Percentiles rank a stretch among this genome's conserved stretches.
These are phyloP conservation scores for Pseudochromis fuscus DNA, from an alignment of 2,797 vertebrate genomes.

Conservation along the genomic window DNA sequence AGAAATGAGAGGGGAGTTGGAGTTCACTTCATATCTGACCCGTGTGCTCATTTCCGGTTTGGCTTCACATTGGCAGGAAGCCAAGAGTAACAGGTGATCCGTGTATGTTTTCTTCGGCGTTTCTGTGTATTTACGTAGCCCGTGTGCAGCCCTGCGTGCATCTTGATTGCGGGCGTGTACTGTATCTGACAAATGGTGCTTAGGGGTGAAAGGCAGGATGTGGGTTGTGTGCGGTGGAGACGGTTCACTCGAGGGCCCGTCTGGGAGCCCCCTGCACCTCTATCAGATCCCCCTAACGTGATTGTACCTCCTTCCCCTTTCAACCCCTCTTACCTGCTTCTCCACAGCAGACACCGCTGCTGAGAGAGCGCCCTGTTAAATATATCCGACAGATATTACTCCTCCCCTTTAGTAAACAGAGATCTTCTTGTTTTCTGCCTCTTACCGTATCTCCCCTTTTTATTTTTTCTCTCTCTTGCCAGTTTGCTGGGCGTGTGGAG, in stretches of 20 bases:
- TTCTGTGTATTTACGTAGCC: constrained; percentile 76
- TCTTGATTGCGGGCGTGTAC: constrained; percentile 43
- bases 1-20: constrained; percentile 70
- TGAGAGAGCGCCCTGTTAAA: constrained; percentile 38
- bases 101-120: constrained; percentile 11
- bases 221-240: constrained; percentile 83
- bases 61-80: constrained; percentile 84
- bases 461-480: no score
- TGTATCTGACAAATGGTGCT: constrained; percentile 42
- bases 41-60: constrained; percentile 90
- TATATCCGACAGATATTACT: constrained; percentile 55
- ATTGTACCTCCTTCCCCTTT: constrained; percentile 1
- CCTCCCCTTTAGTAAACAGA: constrained; percentile 66
- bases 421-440: constrained; percentile 58
- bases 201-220: constrained; percentile 88
- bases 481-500: constrained; percentile 32
- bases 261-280: constrained; percentile 82
- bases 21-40: constrained; percentile 89
- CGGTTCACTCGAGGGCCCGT: constrained; percentile 85
- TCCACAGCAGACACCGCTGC: constrained; percentile 31
- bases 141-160: constrained; percentile 78
- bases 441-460: constrained; percentile 30
- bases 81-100: constrained; percentile 96
- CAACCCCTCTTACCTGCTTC: constrained; percentile 38
- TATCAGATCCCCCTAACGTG: constrained; percentile 67